A percentile compares a stretch with the other conserved stretches of the same genome.
These are phyloP conservation scores for Platyscapa corneri DNA, from an alignment of 1,140 invertebrate genomes.

Conservation along the genomic window DNA sequence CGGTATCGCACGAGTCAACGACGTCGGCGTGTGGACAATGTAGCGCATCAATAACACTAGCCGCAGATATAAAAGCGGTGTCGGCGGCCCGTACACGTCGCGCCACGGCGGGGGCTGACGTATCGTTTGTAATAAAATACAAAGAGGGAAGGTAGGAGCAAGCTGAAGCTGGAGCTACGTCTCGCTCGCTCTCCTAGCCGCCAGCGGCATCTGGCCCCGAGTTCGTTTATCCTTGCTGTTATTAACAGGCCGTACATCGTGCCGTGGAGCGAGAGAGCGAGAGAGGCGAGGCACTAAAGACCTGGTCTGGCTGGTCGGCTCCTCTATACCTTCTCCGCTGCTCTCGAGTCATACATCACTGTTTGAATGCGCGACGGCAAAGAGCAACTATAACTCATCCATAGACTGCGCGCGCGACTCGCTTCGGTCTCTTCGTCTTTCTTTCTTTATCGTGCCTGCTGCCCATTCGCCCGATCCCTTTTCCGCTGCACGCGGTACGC, in stretches of 20 bases:
- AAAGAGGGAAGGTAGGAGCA: conserved; percentile 69
- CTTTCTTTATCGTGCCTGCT: conserved; percentile 45
- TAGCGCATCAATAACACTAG: conserved; percentile 72
- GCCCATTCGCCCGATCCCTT: too few relatives aligned
- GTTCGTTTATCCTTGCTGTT: conserved; percentile 69
- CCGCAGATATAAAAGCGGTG: conserved; percentile 70
- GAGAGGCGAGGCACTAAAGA: not conserved
- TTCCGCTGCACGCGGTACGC: not conserved
- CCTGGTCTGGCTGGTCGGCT: conserved; percentile 55
- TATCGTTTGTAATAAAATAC: conserved; percentile 75
- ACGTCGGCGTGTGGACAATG: conserved; percentile 64
- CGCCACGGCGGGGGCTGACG: conserved; percentile 61
- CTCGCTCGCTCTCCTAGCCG: conserved; percentile 7
- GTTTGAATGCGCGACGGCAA: conserved; percentile 70
- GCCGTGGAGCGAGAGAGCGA: conserved; percentile 16
- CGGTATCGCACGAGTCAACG: not conserved
- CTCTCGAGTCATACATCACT: conserved; percentile 71
- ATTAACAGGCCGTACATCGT: conserved; percentile 71
- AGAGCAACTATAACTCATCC: conserved; percentile 72
- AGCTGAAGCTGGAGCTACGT: not conserved
- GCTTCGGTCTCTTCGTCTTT: conserved; percentile 50
- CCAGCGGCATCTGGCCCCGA: conserved; percentile 61
- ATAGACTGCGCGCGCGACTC: conserved; percentile 66
- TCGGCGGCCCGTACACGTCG: conserved; percentile 31
- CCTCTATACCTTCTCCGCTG: conserved; percentile 56